Evolutionary conservation across 2,113 vertebrate species (phyloP), one percentile per base, ranked within the genome.

Genomic region (Labeo catla): DNA sequence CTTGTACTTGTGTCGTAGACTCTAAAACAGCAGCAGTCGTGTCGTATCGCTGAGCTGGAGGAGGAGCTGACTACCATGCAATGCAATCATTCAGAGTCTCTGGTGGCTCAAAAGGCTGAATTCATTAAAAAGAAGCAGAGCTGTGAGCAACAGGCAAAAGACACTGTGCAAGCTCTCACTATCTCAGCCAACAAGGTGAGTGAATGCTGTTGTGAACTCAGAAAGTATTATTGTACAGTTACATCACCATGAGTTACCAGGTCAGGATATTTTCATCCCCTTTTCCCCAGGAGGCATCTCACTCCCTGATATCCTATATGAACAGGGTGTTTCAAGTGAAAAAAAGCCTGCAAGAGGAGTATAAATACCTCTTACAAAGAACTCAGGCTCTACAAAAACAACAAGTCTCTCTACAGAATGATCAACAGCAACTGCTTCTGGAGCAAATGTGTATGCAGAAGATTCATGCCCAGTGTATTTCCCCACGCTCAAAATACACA

Each of bases 1-100:
- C 59, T 11, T 50, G 45, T 54, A 4, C 61, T 50, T 72, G 68
- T 85, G 66, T 80, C 21, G 9, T 86, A 92, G 91, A 86, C 70
- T 4, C 80, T 94, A 70, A 91, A 86, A 87, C 86, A 92, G 79
- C 86, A 91, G 39, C 95, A 96, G 86, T 52, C 91, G 19, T 43
- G 45, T 19, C 90, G 86, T 59, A 86, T 94, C 4, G 72, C 83
- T 10, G 86, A 88, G n/a, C 90, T 96, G 76, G 83, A 93, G 88
- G 68, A 84, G 6, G 81, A 95, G 84, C 80, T 91, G 76, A 78
- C 39, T 70, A 59, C 86, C 28, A 76, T 89, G 8, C 86, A 87
- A 9, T 39, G 73, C 2, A 83, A 87, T 68, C 88, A 91, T 2
- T 63, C 45, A 0, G 47, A 86, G 39, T 65, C 87, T 50, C 83